These are phyloP conservation scores for Pharmacophagus antenor DNA, from an alignment of 2,888 invertebrate genomes.

Conservation along the genomic window DNA sequence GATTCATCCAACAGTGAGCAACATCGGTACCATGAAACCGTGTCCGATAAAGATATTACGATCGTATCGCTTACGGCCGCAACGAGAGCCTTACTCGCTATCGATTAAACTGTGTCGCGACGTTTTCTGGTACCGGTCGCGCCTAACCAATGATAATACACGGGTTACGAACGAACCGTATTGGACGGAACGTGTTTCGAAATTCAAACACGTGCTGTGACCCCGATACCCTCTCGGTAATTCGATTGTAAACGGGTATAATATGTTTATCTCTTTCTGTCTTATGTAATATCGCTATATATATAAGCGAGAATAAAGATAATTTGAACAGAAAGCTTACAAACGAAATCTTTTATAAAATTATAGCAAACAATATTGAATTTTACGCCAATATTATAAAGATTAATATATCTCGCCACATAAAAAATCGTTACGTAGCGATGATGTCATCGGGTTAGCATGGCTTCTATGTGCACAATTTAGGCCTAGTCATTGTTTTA, in stretches of 20 bases:
- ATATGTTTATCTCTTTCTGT: conserved; percentile 53
- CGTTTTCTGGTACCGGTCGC: conserved; percentile 53
- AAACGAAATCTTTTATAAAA: conserved; percentile 53
- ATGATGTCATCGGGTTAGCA: conserved; percentile 51
- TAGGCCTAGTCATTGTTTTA: conserved; percentile 9
- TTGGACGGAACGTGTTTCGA: conserved; percentile 76
- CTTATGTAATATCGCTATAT: conserved; percentile 40
- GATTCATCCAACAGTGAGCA: conserved; percentile 55
- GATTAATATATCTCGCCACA: conserved; percentile 36
- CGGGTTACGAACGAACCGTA: conserved; percentile 63
- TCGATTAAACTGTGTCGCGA: conserved; percentile 55
- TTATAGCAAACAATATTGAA: conserved; percentile 35
- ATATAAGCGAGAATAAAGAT: conserved; percentile 51
- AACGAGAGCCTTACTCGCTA: conserved; percentile 43
- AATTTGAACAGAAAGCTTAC: conserved; percentile 43
- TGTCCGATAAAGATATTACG: conserved; percentile 42
- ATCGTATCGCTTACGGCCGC: conserved; percentile 39
- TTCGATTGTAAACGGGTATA: conserved; percentile 45
- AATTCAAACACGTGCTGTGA: conserved; percentile 79
- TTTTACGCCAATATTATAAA: conserved; percentile 42
- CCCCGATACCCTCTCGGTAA: conserved; percentile 63
- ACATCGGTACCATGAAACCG: conserved; percentile 52
- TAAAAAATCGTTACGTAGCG: conserved; percentile 26
- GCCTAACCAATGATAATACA: conserved; percentile 66
- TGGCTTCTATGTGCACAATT: conserved; percentile 22